Percentiles rank a stretch among this genome's conserved stretches.
Conservation (phyloP, 2,888 invertebrate species). For the Drosophila limbata region DNA sequence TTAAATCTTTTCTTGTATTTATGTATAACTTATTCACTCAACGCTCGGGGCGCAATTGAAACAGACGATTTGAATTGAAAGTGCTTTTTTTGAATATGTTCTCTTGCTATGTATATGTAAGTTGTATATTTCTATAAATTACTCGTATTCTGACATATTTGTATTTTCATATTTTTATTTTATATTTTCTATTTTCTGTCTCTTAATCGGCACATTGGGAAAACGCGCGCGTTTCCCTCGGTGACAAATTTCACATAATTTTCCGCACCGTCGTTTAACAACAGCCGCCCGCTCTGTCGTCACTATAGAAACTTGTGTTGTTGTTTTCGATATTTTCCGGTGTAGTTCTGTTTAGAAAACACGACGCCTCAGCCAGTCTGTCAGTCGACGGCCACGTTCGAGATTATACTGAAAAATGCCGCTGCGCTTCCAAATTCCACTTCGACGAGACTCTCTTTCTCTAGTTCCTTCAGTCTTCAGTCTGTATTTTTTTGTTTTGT, state of each 20-base stretch:
- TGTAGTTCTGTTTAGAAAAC: conserved; percentile 26
- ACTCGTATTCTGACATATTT: conserved; percentile 53
- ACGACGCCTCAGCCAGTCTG: conserved; percentile 46
- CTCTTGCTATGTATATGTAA: conserved; percentile 5
- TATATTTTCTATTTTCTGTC: conserved; percentile 17
- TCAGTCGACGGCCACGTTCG: conserved; percentile 68
- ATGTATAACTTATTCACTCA: conserved; percentile 61
- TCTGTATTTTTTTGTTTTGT: conserved; percentile 11
- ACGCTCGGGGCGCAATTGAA: conserved; percentile 52
- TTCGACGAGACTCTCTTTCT: conserved; percentile 51
- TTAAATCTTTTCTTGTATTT: conserved; percentile 38
- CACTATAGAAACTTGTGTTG: conserved; percentile 24
- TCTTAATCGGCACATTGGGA: conserved; percentile 16
- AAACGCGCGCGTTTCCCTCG: conserved; percentile 38
- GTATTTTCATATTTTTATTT: conserved; percentile 21
- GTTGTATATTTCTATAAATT: conserved; percentile 52
- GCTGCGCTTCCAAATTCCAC: conserved; percentile 76
- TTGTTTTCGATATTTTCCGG: conserved; percentile 58
- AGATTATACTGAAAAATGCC: conserved; percentile 75
- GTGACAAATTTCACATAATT: conserved; percentile 25
- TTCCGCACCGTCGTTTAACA: conserved; percentile 27
- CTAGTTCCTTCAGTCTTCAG: conserved; percentile 29
- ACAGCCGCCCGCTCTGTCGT: conserved; percentile 30
- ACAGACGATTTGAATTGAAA: conserved; percentile 46
- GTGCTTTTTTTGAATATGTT: conserved; percentile 22